phyloP scores from a whole-genome alignment of 2,888 invertebrate genomes.

The Macrostomum cliftonense region DNA sequence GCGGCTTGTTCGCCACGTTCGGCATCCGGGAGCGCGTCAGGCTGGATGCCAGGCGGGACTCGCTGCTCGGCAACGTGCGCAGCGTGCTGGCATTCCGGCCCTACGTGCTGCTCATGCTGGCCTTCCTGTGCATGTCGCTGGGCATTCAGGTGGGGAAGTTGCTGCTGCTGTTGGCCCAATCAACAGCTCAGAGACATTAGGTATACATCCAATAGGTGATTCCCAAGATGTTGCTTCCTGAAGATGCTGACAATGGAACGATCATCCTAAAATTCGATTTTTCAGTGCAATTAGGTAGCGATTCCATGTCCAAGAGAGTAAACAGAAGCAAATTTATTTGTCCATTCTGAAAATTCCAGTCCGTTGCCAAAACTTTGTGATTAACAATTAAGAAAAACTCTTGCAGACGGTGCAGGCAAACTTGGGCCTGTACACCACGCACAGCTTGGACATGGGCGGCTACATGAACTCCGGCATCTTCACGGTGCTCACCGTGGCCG shows the following conservation, averaged over 20 bases:
- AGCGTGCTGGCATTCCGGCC: conserved; percentile 21
- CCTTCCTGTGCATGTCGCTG: conserved; percentile 23
- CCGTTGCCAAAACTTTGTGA: too few species aligned
- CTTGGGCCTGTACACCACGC: conserved; percentile 23
- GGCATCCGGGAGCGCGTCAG: conserved; percentile 19
- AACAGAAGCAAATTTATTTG: too few species aligned
- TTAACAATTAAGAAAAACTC: too few species aligned
- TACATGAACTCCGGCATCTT: conserved; percentile 22
- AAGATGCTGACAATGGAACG: too few species aligned
- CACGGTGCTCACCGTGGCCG: conserved; percentile 22
- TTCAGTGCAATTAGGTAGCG: too few species aligned
- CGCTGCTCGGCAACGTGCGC: conserved; percentile 19
- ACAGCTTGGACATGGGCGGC: conserved; percentile 20
- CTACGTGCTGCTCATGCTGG: conserved; percentile 19
- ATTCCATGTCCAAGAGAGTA: too few species aligned
- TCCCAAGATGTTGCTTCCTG: too few species aligned
- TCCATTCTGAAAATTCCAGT: too few species aligned
- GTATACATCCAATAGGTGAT: too few species aligned
- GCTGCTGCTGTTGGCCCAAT: too few species aligned
- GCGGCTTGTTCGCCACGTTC: conserved; percentile 19
- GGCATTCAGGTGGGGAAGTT: conserved; percentile 17
- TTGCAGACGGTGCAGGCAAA: conserved; percentile 26
- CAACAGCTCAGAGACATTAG: too few species aligned
- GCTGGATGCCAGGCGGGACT: conserved; percentile 13
- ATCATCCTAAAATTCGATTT: too few species aligned